Evolutionary conservation across 2,888 invertebrate species (phyloP), one percentile per base, ranked within the genome.

Genomic region (Rhingia rostrata): DNA sequence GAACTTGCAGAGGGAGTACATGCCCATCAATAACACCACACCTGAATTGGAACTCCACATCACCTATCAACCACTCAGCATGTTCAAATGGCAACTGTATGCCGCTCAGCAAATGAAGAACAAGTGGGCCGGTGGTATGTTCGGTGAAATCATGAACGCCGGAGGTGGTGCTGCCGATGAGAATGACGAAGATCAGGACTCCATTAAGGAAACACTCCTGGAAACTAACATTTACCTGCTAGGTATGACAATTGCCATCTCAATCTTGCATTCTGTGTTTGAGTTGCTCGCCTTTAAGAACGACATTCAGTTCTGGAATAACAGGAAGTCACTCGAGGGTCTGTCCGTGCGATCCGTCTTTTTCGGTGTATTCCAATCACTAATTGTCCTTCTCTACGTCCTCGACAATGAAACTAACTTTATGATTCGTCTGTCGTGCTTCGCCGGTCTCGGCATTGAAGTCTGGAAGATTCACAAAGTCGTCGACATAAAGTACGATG

Each of bases 241-340:
- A 45, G 99, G 94, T 4, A 91, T 99, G 70, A 99, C 99, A 2
- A 94, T 99, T 81, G 93, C 95, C 66, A 96, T 99, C 0, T 99
- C 99, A 0, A 94, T 99, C 75, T 93, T 99, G 22, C 99, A 99
- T 92, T 99, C 98, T 75, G 95, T 99, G 85, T 99, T 99, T 93
- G 99, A 99, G 92, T 94, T 99, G 87, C 93, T 99, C 72, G 99
- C 99, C 51, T 99, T 99, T 92, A 99, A 99, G 93, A 99, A 99
- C 92, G 99, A 99, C 91, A 99, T 99, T 89, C 99, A 99, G 92
- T 99, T 99, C 91, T 99, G 99, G 99, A 98, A 98, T 88, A 98
- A 98, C 89, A 94, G 99, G 12, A 97, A 99, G 90, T 98, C 98
- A 0, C 92, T 99, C 54, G 99, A 99, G 92, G 99, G 99, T 7